phyloP scores from a whole-genome alignment of 2,797 vertebrate species.

The Pangasius sanitwongsei region DNA sequence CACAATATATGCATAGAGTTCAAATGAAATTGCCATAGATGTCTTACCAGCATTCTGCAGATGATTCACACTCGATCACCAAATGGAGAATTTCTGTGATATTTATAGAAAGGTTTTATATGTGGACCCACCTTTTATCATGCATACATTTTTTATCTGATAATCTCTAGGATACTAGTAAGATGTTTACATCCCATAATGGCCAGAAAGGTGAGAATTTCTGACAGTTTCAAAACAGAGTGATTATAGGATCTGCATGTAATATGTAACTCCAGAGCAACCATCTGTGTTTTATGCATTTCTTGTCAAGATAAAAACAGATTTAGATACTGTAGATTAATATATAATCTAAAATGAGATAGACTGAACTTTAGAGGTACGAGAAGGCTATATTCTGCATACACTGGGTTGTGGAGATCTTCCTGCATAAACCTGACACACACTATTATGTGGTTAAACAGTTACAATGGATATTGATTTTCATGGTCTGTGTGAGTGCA shows the following conservation, averaged over 20 bases:
- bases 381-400: background rate
- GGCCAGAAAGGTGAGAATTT: background rate
- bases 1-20: background rate
- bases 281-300: background rate
- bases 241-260: background rate
- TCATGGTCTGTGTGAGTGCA: constrained; percentile 19
- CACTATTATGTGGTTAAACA: constrained; percentile 9
- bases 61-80: background rate
- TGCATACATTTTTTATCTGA: background rate
- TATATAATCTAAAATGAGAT: background rate
- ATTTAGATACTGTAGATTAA: background rate
- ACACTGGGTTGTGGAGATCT: background rate
- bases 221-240: background rate
- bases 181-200: background rate
- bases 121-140: background rate
- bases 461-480: constrained; percentile 30
- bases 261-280: background rate
- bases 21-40: background rate
- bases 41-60: background rate
- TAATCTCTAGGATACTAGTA: background rate
- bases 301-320: background rate
- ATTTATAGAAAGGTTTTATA: constrained; percentile 2
- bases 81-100: background rate
- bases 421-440: constrained; percentile 3
- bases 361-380: background rate